Evolutionary conservation across 2,113 vertebrate species (phyloP), one percentile per base, ranked within the genome.

Genomic region (Sinocyclocheilus grahami): DNA sequence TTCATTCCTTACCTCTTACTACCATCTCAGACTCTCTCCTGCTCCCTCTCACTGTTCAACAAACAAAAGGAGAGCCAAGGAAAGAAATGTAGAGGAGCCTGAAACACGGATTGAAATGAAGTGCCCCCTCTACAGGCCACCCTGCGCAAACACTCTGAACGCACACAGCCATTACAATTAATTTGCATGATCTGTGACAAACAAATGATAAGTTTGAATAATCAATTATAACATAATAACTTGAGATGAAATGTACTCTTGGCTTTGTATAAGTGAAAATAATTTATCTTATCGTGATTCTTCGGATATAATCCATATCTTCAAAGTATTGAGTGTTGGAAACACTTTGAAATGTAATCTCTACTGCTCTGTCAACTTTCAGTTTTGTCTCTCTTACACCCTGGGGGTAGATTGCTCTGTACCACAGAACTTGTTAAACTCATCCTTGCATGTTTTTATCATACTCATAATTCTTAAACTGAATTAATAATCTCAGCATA

Each of bases 341-440:
- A 87, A 87, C 58, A 88, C 86, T 93, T 93, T 92, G 91, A 92
- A 93, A 89, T 89, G 90, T 90, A 90, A 91, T 89, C 92, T 92
- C 90, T 83, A 89, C 89, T 82, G 80, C 88, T 89, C 87, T 88
- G 86, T 86, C 88, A 91, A 90, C 88, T 88, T 91, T 89, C 85
- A 89, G 89, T 79, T 91, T 89, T 84, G 78, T 91, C 89, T 92
- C 88, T 89, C 86, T 91, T 91, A 90, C 91, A 93, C 91, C 92
- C 86, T 72, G 65, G 89, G 90, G 92, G 88, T 87, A 89, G 91
- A 90, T 91, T 88, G 58, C 84, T 86, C 88, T 85, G 88, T 88
- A 86, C 88, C 91, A 85, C 87, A 86, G 4, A 74, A 89, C 90
- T 92, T 88, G 84, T 94, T 90, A 94, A 91, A 93, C 85, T 77